These are phyloP conservation scores for Phaethornis superciliosus DNA, from an alignment of 2,113 vertebrate species.

Conservation along the genomic window DNA sequence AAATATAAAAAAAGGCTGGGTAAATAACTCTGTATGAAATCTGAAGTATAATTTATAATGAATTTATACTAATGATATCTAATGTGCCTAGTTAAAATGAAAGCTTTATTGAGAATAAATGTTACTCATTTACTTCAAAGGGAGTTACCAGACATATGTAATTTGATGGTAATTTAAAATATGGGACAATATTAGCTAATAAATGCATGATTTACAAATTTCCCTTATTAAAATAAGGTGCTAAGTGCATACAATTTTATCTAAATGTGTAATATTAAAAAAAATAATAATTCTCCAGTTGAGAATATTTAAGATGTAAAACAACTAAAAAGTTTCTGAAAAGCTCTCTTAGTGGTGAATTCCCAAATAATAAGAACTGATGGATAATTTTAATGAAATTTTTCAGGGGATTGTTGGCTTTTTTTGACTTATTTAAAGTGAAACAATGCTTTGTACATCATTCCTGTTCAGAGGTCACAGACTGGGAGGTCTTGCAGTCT, in stretches of 20 bases:
- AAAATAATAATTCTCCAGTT: background rate
- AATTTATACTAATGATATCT: conserved; percentile 80
- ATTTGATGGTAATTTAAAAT: conserved; percentile 73
- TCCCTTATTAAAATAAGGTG: conserved; percentile 40
- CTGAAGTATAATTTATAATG: conserved; percentile 77
- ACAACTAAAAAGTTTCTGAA: background rate
- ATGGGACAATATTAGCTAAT: conserved; percentile 69
- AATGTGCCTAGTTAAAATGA: conserved; percentile 75
- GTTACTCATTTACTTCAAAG: conserved; percentile 78
- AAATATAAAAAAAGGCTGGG: conserved; percentile 64
- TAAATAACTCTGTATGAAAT: conserved; percentile 77
- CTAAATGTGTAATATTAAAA: background rate
- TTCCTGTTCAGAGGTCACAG: background rate
- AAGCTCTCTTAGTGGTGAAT: background rate
- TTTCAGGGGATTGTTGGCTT: background rate
- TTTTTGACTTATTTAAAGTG: background rate
- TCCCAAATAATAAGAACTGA: background rate
- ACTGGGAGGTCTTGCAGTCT: background rate
- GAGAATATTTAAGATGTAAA: background rate
- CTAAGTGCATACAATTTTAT: background rate
- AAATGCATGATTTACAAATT: conserved; percentile 62
- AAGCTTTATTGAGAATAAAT: conserved; percentile 78
- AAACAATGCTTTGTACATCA: background rate
- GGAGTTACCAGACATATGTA: conserved; percentile 63
- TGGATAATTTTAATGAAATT: background rate